These are phyloP conservation scores for Morus bassanus DNA, from an alignment of 2,797 vertebrate species.

Conservation along the genomic window DNA sequence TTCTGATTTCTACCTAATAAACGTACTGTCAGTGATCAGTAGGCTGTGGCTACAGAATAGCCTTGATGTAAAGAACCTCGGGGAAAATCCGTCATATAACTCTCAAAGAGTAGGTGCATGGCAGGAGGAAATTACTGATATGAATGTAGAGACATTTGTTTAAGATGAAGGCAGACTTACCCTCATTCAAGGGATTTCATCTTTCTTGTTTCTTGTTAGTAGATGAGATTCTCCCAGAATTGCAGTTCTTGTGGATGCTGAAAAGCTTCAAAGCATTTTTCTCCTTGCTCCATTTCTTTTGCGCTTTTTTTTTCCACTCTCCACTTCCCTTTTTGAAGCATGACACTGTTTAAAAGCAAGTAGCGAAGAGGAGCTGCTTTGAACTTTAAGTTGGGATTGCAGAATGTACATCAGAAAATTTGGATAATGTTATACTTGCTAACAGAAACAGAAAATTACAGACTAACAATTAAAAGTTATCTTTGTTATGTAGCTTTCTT, in stretches of 20 bases:
- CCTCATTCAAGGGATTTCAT: background rate
- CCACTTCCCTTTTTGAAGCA: background rate
- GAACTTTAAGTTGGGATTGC: background rate
- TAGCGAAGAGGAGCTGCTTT: background rate
- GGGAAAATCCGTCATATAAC: background rate
- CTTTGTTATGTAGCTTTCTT: background rate
- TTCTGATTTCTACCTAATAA: background rate
- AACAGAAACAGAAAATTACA: background rate
- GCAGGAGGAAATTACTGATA: background rate
- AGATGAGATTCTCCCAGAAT: background rate
- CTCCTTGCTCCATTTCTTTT: background rate
- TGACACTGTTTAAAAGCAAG: background rate
- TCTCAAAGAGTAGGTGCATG: accelerated
- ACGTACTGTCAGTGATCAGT: background rate
- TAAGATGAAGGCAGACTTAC: background rate
- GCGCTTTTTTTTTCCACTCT: background rate
- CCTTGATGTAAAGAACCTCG: background rate
- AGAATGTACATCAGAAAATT: background rate
- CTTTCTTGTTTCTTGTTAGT: background rate
- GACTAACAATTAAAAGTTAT: background rate
- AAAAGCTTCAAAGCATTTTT: background rate
- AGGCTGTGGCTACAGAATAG: background rate
- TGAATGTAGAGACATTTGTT: background rate
- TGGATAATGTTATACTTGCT: background rate
- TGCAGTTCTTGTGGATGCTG: background rate